Evolutionary conservation across 2,113 vertebrate species (phyloP).

Genomic region (Nerophis lumbriciformis): DNA sequence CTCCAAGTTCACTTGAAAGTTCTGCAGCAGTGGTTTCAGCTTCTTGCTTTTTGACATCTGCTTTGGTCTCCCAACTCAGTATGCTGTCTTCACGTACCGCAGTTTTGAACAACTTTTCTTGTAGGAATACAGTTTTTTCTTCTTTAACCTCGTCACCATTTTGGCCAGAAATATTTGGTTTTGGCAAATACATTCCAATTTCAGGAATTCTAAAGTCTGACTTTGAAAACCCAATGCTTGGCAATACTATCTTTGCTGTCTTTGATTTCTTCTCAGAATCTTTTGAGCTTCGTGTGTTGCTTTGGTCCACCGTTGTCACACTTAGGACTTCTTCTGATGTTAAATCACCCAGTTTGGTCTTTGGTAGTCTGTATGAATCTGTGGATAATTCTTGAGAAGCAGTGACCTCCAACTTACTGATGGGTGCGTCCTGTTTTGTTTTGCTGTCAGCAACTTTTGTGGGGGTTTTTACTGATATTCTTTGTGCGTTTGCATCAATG

Average conservation of each 20-base stretch:
- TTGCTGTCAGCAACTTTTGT: conserved; percentile 51
- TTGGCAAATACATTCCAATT: conserved; percentile 49
- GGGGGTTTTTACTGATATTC: conserved; percentile 63
- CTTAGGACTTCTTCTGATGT: conserved; percentile 37
- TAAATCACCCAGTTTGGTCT: conserved; percentile 32
- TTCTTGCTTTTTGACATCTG: conserved; percentile 31
- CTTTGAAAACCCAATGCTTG: conserved; percentile 50
- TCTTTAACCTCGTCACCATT: conserved; percentile 14
- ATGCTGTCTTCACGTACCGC: conserved; percentile 3
- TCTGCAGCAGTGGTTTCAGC: not conserved
- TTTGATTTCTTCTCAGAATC: conserved; percentile 48
- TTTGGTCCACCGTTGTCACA: conserved; percentile 34
- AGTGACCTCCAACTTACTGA: conserved; percentile 25
- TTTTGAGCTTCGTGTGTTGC: conserved; percentile 17
- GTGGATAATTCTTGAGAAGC: conserved; percentile 41
- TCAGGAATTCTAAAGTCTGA: conserved; percentile 52
- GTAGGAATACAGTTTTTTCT: conserved; percentile 23
- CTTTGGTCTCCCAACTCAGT: conserved; percentile 9
- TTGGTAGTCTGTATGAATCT: conserved; percentile 50
- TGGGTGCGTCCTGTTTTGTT: conserved; percentile 46
- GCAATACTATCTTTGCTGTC: conserved; percentile 39
- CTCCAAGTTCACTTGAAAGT: conserved; percentile 1
- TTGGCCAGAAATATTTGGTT: conserved; percentile 28
- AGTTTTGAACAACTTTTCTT: conserved; percentile 21
- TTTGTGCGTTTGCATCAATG: conserved; percentile 68